phyloP scores from a whole-genome alignment of 2,797 vertebrate species.

The Propithecus deckenii region DNA sequence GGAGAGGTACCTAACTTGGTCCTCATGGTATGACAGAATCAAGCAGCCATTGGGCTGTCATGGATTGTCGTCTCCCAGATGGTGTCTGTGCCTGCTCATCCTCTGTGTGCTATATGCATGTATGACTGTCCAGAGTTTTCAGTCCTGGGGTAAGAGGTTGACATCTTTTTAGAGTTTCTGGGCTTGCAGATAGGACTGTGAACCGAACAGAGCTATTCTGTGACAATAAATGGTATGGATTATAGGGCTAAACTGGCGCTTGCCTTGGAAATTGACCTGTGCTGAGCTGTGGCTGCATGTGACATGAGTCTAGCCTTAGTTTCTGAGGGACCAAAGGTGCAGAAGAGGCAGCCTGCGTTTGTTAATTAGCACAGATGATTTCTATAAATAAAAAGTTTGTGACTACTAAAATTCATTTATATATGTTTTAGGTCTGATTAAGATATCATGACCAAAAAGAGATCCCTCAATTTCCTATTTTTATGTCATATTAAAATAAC shows the following conservation, averaged over 20 bases:
- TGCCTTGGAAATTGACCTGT: background rate
- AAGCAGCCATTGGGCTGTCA: background rate
- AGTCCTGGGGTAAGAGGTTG: background rate
- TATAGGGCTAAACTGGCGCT: background rate
- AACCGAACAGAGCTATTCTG: background rate
- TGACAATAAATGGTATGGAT: background rate
- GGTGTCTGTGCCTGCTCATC: too few relatives aligned
- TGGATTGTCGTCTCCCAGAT: background rate
- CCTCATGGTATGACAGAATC: background rate
- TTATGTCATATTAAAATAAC: background rate
- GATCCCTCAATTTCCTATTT: background rate
- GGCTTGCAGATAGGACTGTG: background rate
- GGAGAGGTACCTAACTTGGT: background rate
- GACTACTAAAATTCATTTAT: constrained; percentile 12
- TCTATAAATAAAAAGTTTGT: background rate
- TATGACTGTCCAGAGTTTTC: background rate
- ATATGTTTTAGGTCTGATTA: background rate
- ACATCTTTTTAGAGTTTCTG: background rate
- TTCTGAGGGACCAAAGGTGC: background rate
- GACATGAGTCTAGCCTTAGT: background rate
- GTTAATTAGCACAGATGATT: background rate
- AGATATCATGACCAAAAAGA: background rate
- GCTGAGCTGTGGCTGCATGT: background rate
- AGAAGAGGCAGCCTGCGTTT: background rate
- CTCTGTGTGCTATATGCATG: background rate